Percentiles rank a stretch among this genome's conserved stretches.
These are phyloP conservation scores for Ceratothoa steindachneri DNA, from an alignment of 2,888 invertebrate species.

Conservation along the genomic window DNA sequence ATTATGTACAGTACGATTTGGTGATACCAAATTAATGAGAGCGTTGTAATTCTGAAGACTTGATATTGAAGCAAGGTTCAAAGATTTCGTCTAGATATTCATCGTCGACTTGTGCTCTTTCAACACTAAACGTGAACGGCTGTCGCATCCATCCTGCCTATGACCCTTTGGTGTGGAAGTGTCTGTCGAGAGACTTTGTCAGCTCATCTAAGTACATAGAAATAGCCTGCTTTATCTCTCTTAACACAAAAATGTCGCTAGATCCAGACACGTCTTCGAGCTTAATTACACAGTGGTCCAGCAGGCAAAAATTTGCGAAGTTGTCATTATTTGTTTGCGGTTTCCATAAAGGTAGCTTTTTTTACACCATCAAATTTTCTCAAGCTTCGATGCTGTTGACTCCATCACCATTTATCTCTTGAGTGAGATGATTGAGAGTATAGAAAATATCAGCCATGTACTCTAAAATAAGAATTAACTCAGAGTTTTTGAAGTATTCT, in stretches of 20 bases:
- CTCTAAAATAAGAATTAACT: constrained; percentile 35
- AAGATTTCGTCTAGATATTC: too few species aligned
- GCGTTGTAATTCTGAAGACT: too few species aligned
- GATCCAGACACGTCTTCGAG: neutral
- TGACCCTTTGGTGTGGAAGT: constrained; percentile 12
- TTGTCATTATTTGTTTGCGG: constrained; percentile 20
- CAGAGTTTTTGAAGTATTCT: constrained; percentile 42
- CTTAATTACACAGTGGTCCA: too few species aligned
- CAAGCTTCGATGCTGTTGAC: constrained; percentile 22
- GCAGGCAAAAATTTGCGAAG: too few species aligned
- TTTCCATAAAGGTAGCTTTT: too few species aligned
- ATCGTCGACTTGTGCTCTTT: neutral
- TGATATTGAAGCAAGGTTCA: too few species aligned
- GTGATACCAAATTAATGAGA: too few species aligned
- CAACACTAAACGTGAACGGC: neutral
- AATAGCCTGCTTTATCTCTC: constrained; percentile 7
- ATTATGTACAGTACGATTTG: neutral
- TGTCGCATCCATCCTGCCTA: neutral
- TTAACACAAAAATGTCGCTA: neutral
- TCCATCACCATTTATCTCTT: constrained; percentile 19
- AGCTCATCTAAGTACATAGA: constrained; percentile 19
- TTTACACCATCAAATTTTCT: too few species aligned
- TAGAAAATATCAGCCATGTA: constrained; percentile 34
- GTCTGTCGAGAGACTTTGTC: constrained; percentile 22
- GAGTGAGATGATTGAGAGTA: constrained; percentile 33